Percentiles rank a stretch among this genome's conserved stretches.
phyloP scores from a whole-genome alignment of 2,113 vertebrate genomes.

The Ctenodactylus gundi region DNA sequence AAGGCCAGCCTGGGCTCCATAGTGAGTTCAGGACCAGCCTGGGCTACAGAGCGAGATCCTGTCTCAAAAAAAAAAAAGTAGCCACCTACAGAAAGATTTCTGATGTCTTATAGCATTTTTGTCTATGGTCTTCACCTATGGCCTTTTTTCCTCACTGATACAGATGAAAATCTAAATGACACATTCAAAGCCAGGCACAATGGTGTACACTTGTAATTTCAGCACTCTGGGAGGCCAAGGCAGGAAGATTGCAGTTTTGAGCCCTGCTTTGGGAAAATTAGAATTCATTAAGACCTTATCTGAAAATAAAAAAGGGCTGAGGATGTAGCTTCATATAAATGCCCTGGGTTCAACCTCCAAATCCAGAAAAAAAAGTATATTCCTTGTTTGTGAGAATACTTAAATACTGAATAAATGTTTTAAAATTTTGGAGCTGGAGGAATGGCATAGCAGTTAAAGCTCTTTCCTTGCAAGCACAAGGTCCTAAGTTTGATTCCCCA shows the following conservation, averaged over 20 bases:
- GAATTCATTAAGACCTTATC: neutral
- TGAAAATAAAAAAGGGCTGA: neutral
- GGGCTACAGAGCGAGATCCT: no score
- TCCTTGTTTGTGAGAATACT: no score
- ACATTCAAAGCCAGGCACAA: neutral
- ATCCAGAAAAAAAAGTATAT: no score
- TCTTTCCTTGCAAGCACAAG: no score
- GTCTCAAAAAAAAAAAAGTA: no score
- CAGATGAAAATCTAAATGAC: conserved; percentile 33
- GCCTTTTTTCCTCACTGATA: conserved; percentile 29
- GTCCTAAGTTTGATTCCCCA: no score
- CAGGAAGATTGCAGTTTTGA: neutral
- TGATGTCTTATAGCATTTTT: conserved; percentile 4
- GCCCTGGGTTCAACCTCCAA: no score
- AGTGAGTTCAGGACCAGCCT: no score
- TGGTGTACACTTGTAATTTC: neutral
- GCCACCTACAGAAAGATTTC: conserved; percentile 8
- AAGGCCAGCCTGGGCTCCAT: no score
- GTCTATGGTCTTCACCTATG: neutral
- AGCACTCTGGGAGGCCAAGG: neutral
- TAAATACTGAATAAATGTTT: no score
- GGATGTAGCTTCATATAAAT: neutral
- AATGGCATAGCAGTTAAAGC: no score
- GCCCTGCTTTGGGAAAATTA: neutral
- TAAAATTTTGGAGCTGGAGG: no score